phyloP scores from a whole-genome alignment of 2,797 vertebrate species.

The Sternotherus odoratus region DNA sequence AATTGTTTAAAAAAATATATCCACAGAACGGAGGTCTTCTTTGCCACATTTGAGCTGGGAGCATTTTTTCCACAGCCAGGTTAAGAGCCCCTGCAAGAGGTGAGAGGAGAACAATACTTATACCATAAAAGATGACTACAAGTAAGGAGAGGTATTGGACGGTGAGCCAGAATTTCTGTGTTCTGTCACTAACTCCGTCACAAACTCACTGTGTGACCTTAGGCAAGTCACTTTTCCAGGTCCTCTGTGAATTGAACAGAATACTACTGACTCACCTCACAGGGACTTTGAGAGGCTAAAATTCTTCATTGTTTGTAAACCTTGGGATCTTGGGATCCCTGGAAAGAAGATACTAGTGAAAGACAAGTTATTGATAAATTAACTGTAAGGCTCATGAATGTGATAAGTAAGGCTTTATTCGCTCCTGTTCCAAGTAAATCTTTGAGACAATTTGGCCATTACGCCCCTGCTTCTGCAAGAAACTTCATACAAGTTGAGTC shows the following conservation, averaged over 20 bases:
- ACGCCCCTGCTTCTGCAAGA: neutral
- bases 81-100: neutral
- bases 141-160: neutral
- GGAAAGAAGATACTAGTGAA: neutral
- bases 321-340: neutral
- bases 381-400: neutral
- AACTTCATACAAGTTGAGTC: neutral
- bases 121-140: neutral
- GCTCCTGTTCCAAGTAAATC: neutral
- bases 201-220: neutral
- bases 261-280: neutral
- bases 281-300: neutral
- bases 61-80: neutral
- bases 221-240: neutral
- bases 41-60: neutral
- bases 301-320: neutral
- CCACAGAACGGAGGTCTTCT: neutral
- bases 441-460: neutral
- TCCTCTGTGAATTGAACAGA: neutral
- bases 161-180: neutral
- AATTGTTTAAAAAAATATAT: neutral
- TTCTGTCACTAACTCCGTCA: neutral
- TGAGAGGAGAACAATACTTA: neutral
- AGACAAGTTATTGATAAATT: neutral
- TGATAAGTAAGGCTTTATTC: neutral